Base-by-base conservation (phyloP, 1,140 invertebrate species). In the Pararge aegeria region DNA sequence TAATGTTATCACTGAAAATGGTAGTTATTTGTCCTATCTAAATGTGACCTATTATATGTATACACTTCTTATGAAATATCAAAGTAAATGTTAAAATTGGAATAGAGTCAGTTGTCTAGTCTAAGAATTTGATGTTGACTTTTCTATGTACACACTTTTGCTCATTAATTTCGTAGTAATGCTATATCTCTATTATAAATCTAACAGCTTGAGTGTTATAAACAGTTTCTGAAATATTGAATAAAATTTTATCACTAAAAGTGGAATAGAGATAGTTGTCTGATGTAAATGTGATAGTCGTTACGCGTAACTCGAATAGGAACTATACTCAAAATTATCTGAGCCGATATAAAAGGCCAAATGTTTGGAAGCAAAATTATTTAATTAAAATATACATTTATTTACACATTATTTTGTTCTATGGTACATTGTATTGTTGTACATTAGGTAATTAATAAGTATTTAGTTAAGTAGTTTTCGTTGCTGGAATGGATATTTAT, bases 401-500 rank as follows among this genome's bases (percentile, higher is more conserved):
- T 54, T 16, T 54, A 9, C 18, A 29, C 7, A 37, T 37, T 38
- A 21, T 42, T 44, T 44, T 59, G 57, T 59, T 52, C 38, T 59
- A 34, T 59, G 52, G 56, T 59, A 59, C 49, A 21, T n/a, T n/a
- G 30, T n/a, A 37, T 12, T 37, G 12, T n/a, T 37, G 6, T 9
- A 20, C 7, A 12, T 9, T 13, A 42, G 42, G 0, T 12, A 21
- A 20, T 12, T 13, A 30, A 30, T 21, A 16, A 21, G n/a, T 15
- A 13, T 49, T 37, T 37, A 15, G 34, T 52, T 5, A 20, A 21
- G 46, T 19, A 18, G 44, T 53, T 38, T 42, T 38, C 13, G 40
- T 65, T 61, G 57, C 53, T 53, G 52, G 16, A 61, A 66, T 57
- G 49, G 54, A 54, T 56, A 13, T 37, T 48, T 54, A 24, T 60